These are phyloP conservation scores for Proterorhinus semilunaris DNA, from an alignment of 2,113 vertebrate species.

Conservation along the genomic window DNA sequence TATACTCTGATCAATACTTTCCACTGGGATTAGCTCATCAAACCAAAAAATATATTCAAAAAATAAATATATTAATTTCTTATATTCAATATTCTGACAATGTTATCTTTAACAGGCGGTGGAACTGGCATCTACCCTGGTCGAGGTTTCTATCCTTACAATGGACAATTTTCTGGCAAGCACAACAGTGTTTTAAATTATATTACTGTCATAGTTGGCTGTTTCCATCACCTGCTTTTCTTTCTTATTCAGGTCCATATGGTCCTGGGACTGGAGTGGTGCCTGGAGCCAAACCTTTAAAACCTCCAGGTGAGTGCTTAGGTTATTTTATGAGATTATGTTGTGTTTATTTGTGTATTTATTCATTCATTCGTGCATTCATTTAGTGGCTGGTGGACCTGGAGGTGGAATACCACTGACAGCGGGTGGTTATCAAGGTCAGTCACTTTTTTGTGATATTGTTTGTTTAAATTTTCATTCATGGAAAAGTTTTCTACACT, in stretches of 20 bases:
- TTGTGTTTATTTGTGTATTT: not conserved
- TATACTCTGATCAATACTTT: too few species aligned
- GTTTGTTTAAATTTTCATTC: constrained; percentile 34
- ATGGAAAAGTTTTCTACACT: too few species aligned
- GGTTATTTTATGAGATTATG: not conserved
- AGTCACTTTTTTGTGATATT: constrained; percentile 26
- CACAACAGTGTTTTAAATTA: not conserved
- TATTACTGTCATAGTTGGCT: not conserved
- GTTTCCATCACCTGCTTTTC: not conserved
- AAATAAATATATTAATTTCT: too few species aligned
- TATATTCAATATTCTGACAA: not conserved
- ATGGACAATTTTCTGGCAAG: constrained; percentile 49
- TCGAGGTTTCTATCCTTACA: constrained; percentile 50
- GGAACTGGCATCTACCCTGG: constrained; percentile 26
- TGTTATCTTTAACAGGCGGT: constrained; percentile 19
- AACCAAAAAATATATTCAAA: too few species aligned
- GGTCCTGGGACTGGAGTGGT: constrained; percentile 36
- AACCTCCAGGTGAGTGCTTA: constrained; percentile 59
- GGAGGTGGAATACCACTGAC: constrained; percentile 60
- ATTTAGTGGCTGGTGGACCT: constrained; percentile 39
- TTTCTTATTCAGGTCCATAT: constrained; percentile 49
- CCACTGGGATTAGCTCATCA: too few species aligned
- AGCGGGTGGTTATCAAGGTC: constrained; percentile 58
- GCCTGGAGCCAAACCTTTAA: constrained; percentile 71
- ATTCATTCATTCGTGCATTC: not conserved